Evolutionary conservation across 2,113 vertebrate species (phyloP).

Genomic region (Macroglossus sobrinus): DNA sequence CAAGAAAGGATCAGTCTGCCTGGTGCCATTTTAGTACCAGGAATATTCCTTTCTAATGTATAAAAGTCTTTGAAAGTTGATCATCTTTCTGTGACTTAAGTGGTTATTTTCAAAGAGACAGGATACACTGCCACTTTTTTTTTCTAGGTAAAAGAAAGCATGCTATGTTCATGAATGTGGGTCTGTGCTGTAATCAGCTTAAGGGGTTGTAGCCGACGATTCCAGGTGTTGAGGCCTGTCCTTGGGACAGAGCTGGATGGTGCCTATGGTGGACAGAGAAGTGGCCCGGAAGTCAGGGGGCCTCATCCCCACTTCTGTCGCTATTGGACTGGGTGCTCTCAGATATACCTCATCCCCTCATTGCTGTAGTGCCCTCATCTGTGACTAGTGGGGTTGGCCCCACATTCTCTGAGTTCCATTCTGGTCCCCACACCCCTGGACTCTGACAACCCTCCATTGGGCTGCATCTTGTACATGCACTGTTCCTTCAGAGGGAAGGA

Average conservation of each 20-base stretch:
- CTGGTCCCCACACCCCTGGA: background rate
- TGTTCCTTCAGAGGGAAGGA: background rate
- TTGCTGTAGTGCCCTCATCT: background rate
- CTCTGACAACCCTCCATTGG: rapidly evolving
- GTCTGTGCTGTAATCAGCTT: background rate
- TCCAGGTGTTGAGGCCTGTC: background rate
- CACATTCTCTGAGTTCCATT: background rate
- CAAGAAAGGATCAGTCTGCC: background rate
- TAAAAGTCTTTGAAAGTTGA: background rate
- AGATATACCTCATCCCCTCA: rapidly evolving
- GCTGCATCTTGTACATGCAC: background rate
- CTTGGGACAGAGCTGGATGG: background rate
- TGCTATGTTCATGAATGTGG: background rate
- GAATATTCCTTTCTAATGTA: background rate
- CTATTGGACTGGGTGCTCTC: rapidly evolving
- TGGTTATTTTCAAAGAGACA: background rate
- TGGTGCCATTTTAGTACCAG: background rate
- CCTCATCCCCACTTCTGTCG: rapidly evolving
- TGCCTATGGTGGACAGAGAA: rapidly evolving
- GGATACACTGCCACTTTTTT: background rate
- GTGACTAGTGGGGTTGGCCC: background rate
- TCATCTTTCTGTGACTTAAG: background rate
- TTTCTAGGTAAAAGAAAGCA: background rate
- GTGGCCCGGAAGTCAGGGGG: background rate
- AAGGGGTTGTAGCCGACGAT: background rate